phyloP scores from a whole-genome alignment of 2,888 invertebrate genomes.

The Coelopa pilipes region DNA sequence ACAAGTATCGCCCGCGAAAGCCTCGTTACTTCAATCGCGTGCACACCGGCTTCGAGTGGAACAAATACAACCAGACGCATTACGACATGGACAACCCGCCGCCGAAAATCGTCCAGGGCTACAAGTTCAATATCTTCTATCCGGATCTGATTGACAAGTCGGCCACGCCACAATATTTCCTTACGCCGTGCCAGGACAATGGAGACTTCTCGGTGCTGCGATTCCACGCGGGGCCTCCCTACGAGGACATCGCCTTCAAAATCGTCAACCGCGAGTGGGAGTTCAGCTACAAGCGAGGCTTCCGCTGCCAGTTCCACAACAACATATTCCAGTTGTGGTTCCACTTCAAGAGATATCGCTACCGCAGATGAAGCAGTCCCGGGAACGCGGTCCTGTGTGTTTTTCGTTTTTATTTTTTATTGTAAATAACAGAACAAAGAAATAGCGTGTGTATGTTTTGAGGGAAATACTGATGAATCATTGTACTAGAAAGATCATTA shows the following conservation, averaged over 20 bases:
- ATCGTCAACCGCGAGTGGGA: constrained; percentile 97
- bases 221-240: constrained; percentile 98
- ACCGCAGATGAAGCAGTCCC: constrained; percentile 75
- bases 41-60: constrained; percentile 99
- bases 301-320: constrained; percentile 99
- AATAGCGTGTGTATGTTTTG: too few species aligned
- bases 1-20: constrained; percentile 97
- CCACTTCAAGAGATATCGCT: constrained; percentile 98
- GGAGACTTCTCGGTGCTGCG: constrained; percentile 93
- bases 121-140: constrained; percentile 99
- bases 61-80: constrained; percentile 99
- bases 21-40: constrained; percentile 98
- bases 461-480: too few species aligned
- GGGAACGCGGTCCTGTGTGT: too few species aligned
- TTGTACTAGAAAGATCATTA: too few species aligned
- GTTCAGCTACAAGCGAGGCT: constrained; percentile 97
- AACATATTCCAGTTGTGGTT: constrained; percentile 99
- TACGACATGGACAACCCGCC: constrained; percentile 99
- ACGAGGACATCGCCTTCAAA: constrained; percentile 78
- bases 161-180: constrained; percentile 90
- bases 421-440: too few species aligned
- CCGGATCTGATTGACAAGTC: constrained; percentile 97
- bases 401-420: too few species aligned
- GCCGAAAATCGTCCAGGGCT: constrained; percentile 99
- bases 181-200: constrained; percentile 92